Evolutionary conservation across 2,888 invertebrate species (phyloP).

Genomic region (Eupithecia centaureata): DNA sequence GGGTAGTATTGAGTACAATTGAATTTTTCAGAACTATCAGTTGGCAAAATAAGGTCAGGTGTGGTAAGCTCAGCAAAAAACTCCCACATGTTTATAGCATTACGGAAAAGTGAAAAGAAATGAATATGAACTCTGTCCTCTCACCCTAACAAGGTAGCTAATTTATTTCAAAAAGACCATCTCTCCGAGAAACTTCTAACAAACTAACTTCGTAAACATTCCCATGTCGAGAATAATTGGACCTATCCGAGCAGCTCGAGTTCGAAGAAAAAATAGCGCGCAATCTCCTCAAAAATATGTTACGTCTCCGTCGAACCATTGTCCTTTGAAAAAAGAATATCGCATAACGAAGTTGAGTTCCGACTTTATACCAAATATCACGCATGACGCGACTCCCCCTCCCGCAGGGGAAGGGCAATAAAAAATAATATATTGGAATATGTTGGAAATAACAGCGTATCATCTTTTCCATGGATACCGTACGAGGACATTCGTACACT

Average conservation of each 20-base stretch:
- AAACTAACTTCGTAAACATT: slow-evolving; percentile 71
- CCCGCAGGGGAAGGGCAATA: slow-evolving; percentile 73
- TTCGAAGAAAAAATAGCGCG: slow-evolving; percentile 72
- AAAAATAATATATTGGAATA: slow-evolving; percentile 86
- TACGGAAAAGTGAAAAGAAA: slow-evolving; percentile 1
- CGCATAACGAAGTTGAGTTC: slow-evolving; percentile 83
- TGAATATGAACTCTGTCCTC: slow-evolving; percentile 40
- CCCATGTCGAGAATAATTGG: slow-evolving; percentile 79
- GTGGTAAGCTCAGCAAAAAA: neutral
- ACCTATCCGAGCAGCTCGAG: slow-evolving; percentile 66
- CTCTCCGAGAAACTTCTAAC: slow-evolving; percentile 59
- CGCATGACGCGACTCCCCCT: slow-evolving; percentile 77
- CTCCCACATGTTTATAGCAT: neutral
- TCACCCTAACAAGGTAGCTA: slow-evolving; percentile 41
- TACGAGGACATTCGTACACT: slow-evolving; percentile 73
- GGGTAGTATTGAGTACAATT: neutral
- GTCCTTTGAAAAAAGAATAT: slow-evolving; percentile 84
- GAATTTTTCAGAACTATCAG: neutral
- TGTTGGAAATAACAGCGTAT: slow-evolving; percentile 85
- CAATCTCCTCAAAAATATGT: slow-evolving; percentile 78
- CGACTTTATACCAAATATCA: slow-evolving; percentile 85
- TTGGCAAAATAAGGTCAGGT: neutral
- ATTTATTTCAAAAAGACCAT: slow-evolving; percentile 44
- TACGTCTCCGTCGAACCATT: slow-evolving; percentile 74
- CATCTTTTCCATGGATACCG: slow-evolving; percentile 77